These are phyloP conservation scores for Cygnus olor DNA, from an alignment of 2,797 vertebrate species.

Conservation along the genomic window DNA sequence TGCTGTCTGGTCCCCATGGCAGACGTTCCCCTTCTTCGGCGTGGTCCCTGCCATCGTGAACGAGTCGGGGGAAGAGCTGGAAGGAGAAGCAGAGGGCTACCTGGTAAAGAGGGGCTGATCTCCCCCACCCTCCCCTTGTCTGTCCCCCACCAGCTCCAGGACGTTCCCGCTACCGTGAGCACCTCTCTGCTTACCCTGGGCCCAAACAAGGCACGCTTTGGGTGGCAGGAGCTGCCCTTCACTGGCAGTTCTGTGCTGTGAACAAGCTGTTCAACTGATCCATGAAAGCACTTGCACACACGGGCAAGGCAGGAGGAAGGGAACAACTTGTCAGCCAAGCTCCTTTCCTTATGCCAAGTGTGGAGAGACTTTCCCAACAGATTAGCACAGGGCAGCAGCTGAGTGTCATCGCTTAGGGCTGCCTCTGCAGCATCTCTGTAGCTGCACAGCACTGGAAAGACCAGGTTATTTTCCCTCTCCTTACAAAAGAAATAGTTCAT, in stretches of 20 bases:
- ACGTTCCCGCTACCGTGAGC: neutral
- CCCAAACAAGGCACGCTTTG: neutral
- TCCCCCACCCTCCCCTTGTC: neutral
- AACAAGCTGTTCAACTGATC: neutral
- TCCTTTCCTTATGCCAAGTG: neutral
- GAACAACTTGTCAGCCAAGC: neutral
- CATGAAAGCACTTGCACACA: neutral
- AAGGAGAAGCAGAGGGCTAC: slow-evolving; percentile 94
- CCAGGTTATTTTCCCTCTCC: neutral
- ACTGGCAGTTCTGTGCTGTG: neutral
- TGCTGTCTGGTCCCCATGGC: slow-evolving; percentile 13
- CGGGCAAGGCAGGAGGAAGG: neutral
- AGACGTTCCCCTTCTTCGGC: slow-evolving; percentile 97
- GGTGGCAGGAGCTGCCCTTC: neutral
- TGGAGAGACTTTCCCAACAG: neutral
- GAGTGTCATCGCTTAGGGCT: neutral
- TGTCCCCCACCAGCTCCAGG: neutral
- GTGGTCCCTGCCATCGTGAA: slow-evolving; percentile 94
- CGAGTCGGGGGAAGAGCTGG: slow-evolving; percentile 94
- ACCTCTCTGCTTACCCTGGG: neutral
- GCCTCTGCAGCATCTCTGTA: neutral
- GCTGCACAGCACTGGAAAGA: fast-evolving
- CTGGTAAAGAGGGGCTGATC: slow-evolving; percentile 82
- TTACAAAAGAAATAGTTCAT: neutral
- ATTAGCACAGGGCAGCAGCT: neutral